Base-by-base conservation (phyloP, 1,140 invertebrate species). In the Epicauta chinensis region DNA sequence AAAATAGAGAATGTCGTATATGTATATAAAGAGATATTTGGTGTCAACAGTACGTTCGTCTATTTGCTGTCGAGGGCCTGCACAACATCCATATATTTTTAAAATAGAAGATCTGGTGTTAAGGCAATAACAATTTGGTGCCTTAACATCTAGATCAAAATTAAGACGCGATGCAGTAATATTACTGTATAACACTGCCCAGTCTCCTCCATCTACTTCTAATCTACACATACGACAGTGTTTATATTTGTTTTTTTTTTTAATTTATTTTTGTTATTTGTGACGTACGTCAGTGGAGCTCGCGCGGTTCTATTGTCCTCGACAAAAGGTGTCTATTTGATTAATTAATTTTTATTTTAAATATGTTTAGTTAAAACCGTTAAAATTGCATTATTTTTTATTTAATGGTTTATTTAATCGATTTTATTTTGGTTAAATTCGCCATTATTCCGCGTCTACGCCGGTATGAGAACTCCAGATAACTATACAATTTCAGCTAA, bases 171-270 rank as follows among this genome's bases (percentile, higher is more conserved):
- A 55, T 44, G 53, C 53, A 49, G 46, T 41, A 43, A 9, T 36
- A 44, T 61, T 68, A 69, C 67, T 59, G 67, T 69, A 69, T 69
- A 69, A 69, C 67, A 69, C 67, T 68, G 67, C 67, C 67, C 59
- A 58, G 57, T 57, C 49, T 63, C 56, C 61, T 63, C 60, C 58
- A 62, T 55, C 59, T 60, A 64, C 64, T 56, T 63, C 64, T 69
- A 69, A 60, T 64, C 67, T 69, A 69, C 60, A 64, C 61, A 66
- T 65, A 66, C 60, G 64, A 68, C 64, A 68, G 60, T 69, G 61
- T 65, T 64, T 65, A 65, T 66, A 62, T 63, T 64, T 60, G 4
- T 23, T 23, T 23, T 3, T 23, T 5, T 23, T 23, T 23, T n/a
- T n/a, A n/a, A n/a, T n/a, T n/a, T n/a, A n/a, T n/a, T n/a, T 23